Evolutionary conservation across 2,797 vertebrate genomes (phyloP), one percentile per base, ranked within the genome.

Genomic region (Limosa lapponica): DNA sequence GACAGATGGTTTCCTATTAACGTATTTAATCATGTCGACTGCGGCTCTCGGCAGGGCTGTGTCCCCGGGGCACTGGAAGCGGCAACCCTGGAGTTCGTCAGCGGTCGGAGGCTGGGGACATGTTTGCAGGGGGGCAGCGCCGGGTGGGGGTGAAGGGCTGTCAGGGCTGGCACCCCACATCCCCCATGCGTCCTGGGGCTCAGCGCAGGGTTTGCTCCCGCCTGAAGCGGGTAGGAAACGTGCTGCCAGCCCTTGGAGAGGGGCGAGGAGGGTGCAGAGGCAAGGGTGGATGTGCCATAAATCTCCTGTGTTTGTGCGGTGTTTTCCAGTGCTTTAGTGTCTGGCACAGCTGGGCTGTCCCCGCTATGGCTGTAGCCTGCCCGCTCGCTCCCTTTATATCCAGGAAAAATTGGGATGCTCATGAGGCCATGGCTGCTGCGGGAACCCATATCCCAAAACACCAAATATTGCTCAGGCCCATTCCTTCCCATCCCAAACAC

Each of bases 1-100:
- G 88, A 89, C 85, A 72, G 86, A 75, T 30, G 65, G 87, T 90
- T 95, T 84, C 84, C 73, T 66, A 36, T 82, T 83, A 73, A 83
- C 2, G n/a, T 18, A 46, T 87, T 88, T 64, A 81, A 82, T 51
- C 22, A 27, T 28, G 37, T 14, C 7, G 27, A 28, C 49, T 28
- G 46, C 6, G 16, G 37, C 51, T 81, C 85, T 91, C 10, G 2
- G 61, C 54, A 52, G 54, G n/a, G 62, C 70, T n/a, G 30, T 10
- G 51, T 61, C 69, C 58, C 72, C 16, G 1, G 44, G 32, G 55
- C 3, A 8, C 30, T 34, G 71, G 58, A 52, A 89, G 46, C 12
- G 1, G 57, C 78, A 84, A 15, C 24, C 44, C 75, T 78, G 77
- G 65, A 69, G 70, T 24, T 27, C 8, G 8, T 57, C 61, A 74